Evolutionary conservation across 2,797 vertebrate species (phyloP), one percentile per base, ranked within the genome.

Genomic region (Sebastes vulpes): DNA sequence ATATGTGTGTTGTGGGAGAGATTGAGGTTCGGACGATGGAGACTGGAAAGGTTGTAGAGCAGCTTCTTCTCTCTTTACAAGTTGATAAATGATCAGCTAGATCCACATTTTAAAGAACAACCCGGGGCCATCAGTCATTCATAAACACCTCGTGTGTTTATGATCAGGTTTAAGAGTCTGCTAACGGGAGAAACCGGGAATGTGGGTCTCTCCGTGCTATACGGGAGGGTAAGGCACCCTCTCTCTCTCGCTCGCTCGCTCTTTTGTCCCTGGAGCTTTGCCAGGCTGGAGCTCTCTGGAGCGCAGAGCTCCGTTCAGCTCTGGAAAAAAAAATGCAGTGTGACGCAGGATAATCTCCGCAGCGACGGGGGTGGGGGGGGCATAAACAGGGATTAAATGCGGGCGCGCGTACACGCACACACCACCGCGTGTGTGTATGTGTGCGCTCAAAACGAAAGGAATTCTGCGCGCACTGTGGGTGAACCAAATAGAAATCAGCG

Each of bases 291-390:
- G 35, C 95, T 96, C 95, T 95, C 93, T 95, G 90, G 76, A 92
- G 89, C 90, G 89, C 87, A 86, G 81, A 91, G 92, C 90, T 86
- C 89, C 90, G 87, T 93, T 91, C 94, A 84, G 82, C 90, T 88
- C 83, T 56, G 54, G 54, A 81, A 92, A 86, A 92, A 92, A 92
- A 89, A 91, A 50, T 64, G 90, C 89, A 75, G 78, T 93, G 92
- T 94, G 94, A 95, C 92, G 92, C 93, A 95, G 93, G 93, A 95
- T 95, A 94, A 94, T 95, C 95, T 94, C 92, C 86, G 90, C 91
- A 94, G 91, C 87, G 82, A 92, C 87, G 91, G 92, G 92, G 93
- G 92, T 85, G 93, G 92, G 91, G 91, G 90, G 88, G 92, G 87
- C 85, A 93, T 93, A 93, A 94, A 94, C 94, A 93, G 59, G 88